These are phyloP conservation scores for Spongia lamella DNA, from an alignment of 37 sponge, comb jelly and placozoan species.

Conservation along the genomic window DNA sequence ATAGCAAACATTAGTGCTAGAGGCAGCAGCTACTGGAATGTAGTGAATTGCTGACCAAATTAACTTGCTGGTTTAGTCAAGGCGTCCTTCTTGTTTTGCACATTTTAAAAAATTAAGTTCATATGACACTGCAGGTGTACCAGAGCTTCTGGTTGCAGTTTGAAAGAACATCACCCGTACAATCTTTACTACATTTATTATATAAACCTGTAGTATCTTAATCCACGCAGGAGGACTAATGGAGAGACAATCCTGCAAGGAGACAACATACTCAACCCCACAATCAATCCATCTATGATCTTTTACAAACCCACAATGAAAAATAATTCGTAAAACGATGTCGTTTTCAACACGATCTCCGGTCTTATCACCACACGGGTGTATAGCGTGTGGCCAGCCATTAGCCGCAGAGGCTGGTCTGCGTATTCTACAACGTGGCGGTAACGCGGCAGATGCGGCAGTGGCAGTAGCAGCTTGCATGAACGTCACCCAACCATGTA, in stretches of 20 bases:
- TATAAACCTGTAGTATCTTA: neutral
- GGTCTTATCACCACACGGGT: slow-evolving; percentile 62
- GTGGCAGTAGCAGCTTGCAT: slow-evolving; percentile 84
- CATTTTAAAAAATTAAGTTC: too few species aligned
- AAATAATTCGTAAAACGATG: too few species aligned
- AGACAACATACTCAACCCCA: neutral
- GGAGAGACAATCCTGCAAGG: neutral
- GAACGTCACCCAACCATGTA: slow-evolving; percentile 85
- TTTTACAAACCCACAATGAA: neutral
- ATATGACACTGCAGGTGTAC: too few species aligned
- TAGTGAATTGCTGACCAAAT: too few species aligned
- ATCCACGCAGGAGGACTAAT: neutral
- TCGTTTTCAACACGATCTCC: slow-evolving; percentile 65
- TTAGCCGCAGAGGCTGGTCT: slow-evolving; percentile 70
- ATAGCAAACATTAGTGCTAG: too few species aligned
- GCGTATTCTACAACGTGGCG: slow-evolving; percentile 57
- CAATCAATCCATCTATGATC: too few species aligned
- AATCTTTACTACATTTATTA: too few species aligned
- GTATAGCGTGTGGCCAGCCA: slow-evolving; percentile 76
- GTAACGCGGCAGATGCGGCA: slow-evolving; percentile 89
- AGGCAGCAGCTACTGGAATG: too few species aligned
- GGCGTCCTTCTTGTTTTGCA: too few species aligned
- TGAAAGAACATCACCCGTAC: too few species aligned
- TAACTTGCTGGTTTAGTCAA: too few species aligned
- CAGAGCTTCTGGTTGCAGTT: too few species aligned